Base-by-base conservation (phyloP, 2,113 vertebrate genomes). In the Peromyscus maniculatus region DNA sequence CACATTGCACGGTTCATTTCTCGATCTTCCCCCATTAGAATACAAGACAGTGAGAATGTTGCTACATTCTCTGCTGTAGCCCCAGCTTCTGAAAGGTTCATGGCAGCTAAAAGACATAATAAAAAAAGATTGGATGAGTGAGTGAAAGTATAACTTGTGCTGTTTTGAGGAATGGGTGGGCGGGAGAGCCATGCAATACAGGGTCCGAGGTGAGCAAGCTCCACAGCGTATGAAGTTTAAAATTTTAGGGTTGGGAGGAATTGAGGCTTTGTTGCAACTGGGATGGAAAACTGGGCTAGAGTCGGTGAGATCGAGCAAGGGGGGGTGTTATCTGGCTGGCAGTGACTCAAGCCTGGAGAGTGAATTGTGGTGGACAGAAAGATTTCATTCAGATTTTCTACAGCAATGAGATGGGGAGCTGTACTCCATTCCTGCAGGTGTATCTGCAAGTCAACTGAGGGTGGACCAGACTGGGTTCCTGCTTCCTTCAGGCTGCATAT, bases 51-150 rank as follows among this genome's bases (percentile, higher is more conserved):
- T 28, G 93, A 11, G 21, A 55, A 52, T 86, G 82, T 67, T 86
- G 19, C 67, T 67, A 86, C 62, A 57, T 57, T 72, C 16, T 43
- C 28, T 8, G 1, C n/a, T 67, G 19, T 80, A 75, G 49, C 71
- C 7, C 62, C 55, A 69, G 52, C 55, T 92, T 80, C 75, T 84
- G 69, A 80, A 93, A 94, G 49, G 80, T 89, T 52, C 71, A 46
- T 57, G 33, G 43, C 66, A 49, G 49, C 28, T 69, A 26, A 55
- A n/a, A 92, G 55, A 55, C 62, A 22, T 92, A 49, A 49, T 9
- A 52, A 86, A 86, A 69, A 80, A 80, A 43, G 43, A 36, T 46
- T 91, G 78, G 69, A 94, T 95, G 36, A 83, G 55, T 84, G 19
- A 88, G 52, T 71, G 13, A 72, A 91, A 93, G 71, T 46, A 52